phyloP scores from a whole-genome alignment of 2,797 vertebrate species.

The Tokudaia muenninki region DNA sequence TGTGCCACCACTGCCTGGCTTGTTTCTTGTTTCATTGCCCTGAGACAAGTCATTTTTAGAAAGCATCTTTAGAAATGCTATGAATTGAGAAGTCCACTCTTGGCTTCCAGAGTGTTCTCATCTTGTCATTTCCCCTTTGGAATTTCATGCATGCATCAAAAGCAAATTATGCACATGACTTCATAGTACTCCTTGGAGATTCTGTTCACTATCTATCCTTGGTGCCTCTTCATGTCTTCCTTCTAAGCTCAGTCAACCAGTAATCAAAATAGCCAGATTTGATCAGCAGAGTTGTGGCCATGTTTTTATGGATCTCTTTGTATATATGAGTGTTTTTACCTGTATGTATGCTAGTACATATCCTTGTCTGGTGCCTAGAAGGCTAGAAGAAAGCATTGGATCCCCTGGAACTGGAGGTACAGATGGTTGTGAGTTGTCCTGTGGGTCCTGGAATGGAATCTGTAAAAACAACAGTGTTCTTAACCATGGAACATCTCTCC shows the following conservation, averaged over 20 bases:
- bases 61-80: not conserved
- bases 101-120: not conserved
- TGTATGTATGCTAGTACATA: not conserved
- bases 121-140: not conserved
- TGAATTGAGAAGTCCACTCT: slow-evolving; percentile 18
- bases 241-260: not conserved
- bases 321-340: not conserved
- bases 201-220: not conserved
- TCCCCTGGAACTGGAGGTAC: not conserved
- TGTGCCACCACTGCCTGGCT: too few species aligned
- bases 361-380: not conserved
- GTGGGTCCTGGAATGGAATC: not conserved
- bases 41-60: not conserved
- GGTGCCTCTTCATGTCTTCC: not conserved
- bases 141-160: not conserved
- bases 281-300: not conserved
- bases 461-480: not conserved
- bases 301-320: not conserved
- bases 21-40: not conserved
- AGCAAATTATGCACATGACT: not conserved
- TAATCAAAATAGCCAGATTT: not conserved
- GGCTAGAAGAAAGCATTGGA: not conserved
- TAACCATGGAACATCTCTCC: not conserved
- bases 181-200: not conserved
- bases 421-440: not conserved